Evolutionary conservation across 2,888 invertebrate genomes (phyloP).

Genomic region (Eristalinus sepulchralis): DNA sequence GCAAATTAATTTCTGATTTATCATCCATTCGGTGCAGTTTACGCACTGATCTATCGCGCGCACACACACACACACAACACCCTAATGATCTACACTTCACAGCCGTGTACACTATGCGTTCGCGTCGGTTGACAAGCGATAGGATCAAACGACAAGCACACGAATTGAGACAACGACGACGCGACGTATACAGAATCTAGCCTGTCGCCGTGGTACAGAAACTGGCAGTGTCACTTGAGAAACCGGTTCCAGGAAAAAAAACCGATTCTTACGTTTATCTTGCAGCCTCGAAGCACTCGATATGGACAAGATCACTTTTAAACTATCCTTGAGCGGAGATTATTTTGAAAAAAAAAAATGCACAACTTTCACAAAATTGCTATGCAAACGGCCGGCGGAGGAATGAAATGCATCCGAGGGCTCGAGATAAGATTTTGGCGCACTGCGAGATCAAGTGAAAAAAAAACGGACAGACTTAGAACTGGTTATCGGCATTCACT

Average conservation of each 20-base stretch:
- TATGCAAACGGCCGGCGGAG: neutral
- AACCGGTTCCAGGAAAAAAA: conserved; percentile 52
- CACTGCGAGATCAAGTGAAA: neutral
- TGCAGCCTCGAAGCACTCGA: neutral
- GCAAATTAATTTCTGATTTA: neutral
- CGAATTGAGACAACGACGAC: conserved; percentile 18
- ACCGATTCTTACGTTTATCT: conserved; percentile 5
- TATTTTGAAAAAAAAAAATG: neutral
- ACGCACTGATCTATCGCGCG: neutral
- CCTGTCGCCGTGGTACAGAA: conserved; percentile 16
- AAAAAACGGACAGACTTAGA: conserved; percentile 15
- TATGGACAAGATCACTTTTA: neutral
- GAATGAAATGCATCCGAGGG: neutral
- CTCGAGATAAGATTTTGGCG: conserved; percentile 27
- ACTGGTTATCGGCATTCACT: conserved; percentile 22
- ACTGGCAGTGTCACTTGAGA: conserved; percentile 41
- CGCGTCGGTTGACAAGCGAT: conserved; percentile 46
- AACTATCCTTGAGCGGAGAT: neutral
- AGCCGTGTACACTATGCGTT: neutral
- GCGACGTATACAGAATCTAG: conserved; percentile 27
- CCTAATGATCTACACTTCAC: neutral
- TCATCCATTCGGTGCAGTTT: neutral
- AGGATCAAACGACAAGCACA: conserved; percentile 47
- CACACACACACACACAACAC: neutral
- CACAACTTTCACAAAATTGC: neutral